Evolutionary conservation across 2,113 vertebrate species (phyloP), one percentile per base, ranked within the genome.

Genomic region (Crotalus tigris): DNA sequence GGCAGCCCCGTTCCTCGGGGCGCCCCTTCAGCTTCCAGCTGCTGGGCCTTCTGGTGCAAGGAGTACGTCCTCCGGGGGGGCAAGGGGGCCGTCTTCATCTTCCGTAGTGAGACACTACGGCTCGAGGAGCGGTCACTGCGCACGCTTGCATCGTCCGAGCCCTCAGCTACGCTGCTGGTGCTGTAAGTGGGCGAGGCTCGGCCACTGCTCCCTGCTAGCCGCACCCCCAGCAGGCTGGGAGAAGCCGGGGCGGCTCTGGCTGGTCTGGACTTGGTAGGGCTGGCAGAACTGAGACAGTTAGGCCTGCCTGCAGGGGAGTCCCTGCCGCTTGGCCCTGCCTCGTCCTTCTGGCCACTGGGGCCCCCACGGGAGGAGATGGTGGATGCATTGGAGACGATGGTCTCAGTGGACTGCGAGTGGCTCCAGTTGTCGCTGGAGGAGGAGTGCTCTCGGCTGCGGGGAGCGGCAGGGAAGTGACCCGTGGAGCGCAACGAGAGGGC

Each of bases 361-460:
- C 98, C 98, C 0, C 98, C 98, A 89, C 98, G 98, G 0, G 98
- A 99, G 49, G 98, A 99, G 39, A 98, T 97, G 44, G 98, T 98
- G 49, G 99, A 99, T 44, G 98, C 98, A 57, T 99, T 98, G 85
- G 98, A 99, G 54, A 98, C 98, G 0, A 99, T 97, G 39, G 98
- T 99, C 96, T 99, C 99, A 0, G 99, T 99, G 95, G 99, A 99
- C 92, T 99, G 98, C 0, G 98, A 98, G 95, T 98, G 98, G 95
- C 98, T 99, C 98, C 98, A 98, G 95, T 98, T 98, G 94, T 98
- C 98, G 3, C 98, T 98, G 89, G 98, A 97, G 89, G 98, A 97
- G 89, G 97, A 97, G 93, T 97, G 96, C 94, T 97, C 95, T 0
- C 97, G 96, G 95, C 96, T 98, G 92, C 96, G 95, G 69, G 97